These are phyloP conservation scores for Engraulis encrasicolus DNA, from an alignment of 2,113 vertebrate genomes.

Conservation along the genomic window DNA sequence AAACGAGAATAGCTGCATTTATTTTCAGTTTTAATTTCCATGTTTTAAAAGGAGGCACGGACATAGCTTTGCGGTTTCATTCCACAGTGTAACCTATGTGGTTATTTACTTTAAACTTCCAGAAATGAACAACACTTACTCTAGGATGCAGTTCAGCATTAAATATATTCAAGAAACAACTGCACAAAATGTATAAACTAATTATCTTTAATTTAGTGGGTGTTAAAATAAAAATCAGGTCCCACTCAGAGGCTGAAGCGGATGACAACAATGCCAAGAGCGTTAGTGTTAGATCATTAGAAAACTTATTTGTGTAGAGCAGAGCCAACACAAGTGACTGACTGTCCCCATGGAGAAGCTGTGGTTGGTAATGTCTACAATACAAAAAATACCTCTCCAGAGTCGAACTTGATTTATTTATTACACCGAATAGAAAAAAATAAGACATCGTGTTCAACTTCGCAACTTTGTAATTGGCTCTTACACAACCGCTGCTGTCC, in stretches of 20 bases:
- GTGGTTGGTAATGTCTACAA: not conserved
- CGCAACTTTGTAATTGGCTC: not conserved
- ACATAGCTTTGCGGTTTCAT: not conserved
- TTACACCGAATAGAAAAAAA: not conserved
- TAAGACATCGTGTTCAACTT: not conserved
- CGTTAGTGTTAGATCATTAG: slow-evolving; percentile 29
- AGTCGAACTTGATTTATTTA: not conserved
- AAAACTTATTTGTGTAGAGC: slow-evolving; percentile 15
- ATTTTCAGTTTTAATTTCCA: no score
- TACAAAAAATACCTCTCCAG: not conserved
- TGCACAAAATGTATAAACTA: slow-evolving; percentile 19
- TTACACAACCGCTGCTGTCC: not conserved
- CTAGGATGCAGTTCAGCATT: slow-evolving; percentile 11
- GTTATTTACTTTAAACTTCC: slow-evolving; percentile 13
- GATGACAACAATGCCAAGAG: slow-evolving; percentile 24
- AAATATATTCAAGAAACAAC: slow-evolving; percentile 16
- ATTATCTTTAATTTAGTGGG: slow-evolving; percentile 10
- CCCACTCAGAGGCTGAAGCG: not conserved
- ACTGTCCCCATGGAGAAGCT: not conserved
- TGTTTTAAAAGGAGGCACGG: no score
- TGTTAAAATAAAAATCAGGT: slow-evolving; percentile 32
- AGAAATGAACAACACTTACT: slow-evolving; percentile 1
- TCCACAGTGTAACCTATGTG: slow-evolving; percentile 7
- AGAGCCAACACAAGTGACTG: not conserved
- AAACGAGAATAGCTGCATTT: no score